Evolutionary conservation across 2,113 vertebrate genomes (phyloP).

Genomic region (Sterna hirundo): DNA sequence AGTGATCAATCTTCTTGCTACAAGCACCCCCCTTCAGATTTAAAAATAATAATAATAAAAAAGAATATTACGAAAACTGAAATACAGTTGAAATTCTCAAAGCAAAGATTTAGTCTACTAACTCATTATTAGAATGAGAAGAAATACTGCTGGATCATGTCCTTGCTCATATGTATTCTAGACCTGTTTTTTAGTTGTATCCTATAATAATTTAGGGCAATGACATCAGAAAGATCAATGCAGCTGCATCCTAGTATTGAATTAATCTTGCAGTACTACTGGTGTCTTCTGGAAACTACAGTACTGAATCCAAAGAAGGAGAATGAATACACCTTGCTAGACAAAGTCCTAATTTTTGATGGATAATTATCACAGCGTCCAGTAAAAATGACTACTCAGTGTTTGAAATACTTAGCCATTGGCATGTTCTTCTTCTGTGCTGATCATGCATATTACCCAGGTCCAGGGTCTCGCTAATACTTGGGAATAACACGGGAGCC

Average conservation of each 20-base stretch:
- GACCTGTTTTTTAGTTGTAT: background rate
- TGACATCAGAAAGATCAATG: constrained; percentile 50
- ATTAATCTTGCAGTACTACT: background rate
- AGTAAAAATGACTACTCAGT: background rate
- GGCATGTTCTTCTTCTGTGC: background rate
- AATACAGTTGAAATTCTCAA: background rate
- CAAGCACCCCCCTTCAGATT: background rate
- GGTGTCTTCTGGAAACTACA: background rate
- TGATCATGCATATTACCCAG: background rate
- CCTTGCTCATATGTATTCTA: background rate
- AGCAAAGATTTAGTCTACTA: background rate
- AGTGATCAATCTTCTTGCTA: background rate
- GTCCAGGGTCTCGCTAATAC: background rate
- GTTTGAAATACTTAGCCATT: background rate
- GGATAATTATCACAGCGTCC: background rate
- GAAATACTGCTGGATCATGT: background rate
- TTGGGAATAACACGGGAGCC: background rate
- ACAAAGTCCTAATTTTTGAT: background rate
- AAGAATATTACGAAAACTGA: background rate
- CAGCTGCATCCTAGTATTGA: background rate
- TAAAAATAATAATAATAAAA: background rate
- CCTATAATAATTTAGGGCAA: constrained; percentile 24
- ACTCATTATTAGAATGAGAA: background rate
- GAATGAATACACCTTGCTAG: background rate
- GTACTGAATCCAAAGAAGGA: background rate